Base-by-base conservation (phyloP, 2,888 invertebrate genomes). In the Auanema sp. region DNA sequence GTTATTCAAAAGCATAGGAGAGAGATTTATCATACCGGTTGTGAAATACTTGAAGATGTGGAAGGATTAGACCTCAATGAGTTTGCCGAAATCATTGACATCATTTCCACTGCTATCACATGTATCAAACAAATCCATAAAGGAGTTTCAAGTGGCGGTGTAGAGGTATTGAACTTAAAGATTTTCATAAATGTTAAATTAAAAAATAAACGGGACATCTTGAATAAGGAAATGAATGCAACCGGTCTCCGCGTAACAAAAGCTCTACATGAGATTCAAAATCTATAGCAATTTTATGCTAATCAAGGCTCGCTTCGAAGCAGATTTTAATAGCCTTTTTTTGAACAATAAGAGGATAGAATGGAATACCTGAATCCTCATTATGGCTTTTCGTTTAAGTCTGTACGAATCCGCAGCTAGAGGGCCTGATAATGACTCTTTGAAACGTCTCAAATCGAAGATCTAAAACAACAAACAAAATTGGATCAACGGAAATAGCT, bases 111-210 rank as follows among this genome's bases (percentile, higher is more conserved):
- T 8, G 68, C 61, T 8, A 65, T 62, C n/a, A 68, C 43, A 56
- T 68, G 65, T 40, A 68, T 58, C 16, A 68, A 53, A 62, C 68
- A 68, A 21, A 68, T 44, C 68, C 68, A 68, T 12, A 68, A 57
- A 42, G 68, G 65, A 42, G 60, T 65, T 0, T 60, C 59, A 16
- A 68, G 61, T n/a, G 41, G 18, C 23, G 61, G 50, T 40, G 49
- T 50, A 14, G 61, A 40, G 6, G 61, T 61, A 10, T 61, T 24
- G 52, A 65, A 56, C 68, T 68, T n/a, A 24, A 67, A 58, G 11
- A 25, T 25, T 33, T 40, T 59, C 21, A 42, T 10, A 52, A 18
- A 12, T 18, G 8, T 16, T 12, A 24, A 24, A 53, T 23, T 52
- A 42, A 60, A 21, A 58, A 41, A 14, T 2, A 16, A 24, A 6